These are phyloP conservation scores for Sebastes elongatus DNA, from an alignment of 2,797 vertebrate genomes.

Conservation along the genomic window DNA sequence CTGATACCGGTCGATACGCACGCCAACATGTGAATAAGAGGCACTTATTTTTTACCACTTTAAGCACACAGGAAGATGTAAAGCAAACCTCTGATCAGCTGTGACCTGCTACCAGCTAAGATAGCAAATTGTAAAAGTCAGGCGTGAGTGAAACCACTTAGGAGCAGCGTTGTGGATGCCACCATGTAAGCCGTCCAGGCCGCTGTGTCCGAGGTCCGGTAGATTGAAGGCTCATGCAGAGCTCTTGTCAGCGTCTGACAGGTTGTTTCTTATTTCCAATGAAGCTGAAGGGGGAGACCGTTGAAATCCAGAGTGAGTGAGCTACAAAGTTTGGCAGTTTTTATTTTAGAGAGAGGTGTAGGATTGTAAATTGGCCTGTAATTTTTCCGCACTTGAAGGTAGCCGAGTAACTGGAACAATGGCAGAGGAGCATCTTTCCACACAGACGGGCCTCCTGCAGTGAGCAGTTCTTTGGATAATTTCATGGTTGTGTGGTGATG, in stretches of 20 bases:
- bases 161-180: not conserved
- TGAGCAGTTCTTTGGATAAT: constrained; percentile 2
- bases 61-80: not conserved
- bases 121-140: constrained; percentile 20
- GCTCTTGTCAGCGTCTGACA: not conserved
- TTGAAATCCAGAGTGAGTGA: not conserved
- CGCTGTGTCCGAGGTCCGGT: not conserved
- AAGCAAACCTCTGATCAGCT: constrained; percentile 9
- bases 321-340: not conserved
- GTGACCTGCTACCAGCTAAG: not conserved
- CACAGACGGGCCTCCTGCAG: constrained; percentile 20
- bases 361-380: not conserved
- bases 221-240: constrained; percentile 9
- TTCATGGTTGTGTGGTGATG: constrained; percentile 13
- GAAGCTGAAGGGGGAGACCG: not conserved
- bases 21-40: too few species aligned
- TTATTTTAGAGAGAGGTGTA: not conserved
- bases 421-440: not conserved
- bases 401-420: not conserved
- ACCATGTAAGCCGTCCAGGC: not conserved
- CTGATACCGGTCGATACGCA: rapidly evolving
- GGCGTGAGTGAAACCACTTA: constrained; percentile 18
- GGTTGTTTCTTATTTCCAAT: constrained; percentile 4
- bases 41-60: too few species aligned
- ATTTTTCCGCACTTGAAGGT: not conserved